Evolutionary conservation across 2,888 invertebrate genomes (phyloP).

Genomic region (Parthenolecanium corni): DNA sequence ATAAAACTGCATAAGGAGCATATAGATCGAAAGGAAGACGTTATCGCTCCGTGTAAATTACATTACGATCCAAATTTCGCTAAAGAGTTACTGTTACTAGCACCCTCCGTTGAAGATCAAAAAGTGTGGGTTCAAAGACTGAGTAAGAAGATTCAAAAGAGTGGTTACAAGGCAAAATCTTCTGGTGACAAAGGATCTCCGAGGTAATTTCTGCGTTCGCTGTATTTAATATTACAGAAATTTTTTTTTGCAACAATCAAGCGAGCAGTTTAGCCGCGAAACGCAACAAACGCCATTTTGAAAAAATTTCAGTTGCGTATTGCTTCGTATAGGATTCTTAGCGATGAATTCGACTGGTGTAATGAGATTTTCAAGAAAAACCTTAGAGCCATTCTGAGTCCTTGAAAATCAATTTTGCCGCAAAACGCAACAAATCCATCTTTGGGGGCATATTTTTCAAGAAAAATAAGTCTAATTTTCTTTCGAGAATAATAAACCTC

Average conservation of each 20-base stretch:
- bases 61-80: slow-evolving; percentile 89
- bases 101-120: slow-evolving; percentile 74
- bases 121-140: slow-evolving; percentile 85
- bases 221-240: not conserved
- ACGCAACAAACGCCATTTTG: too few species aligned
- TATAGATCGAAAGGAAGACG: slow-evolving; percentile 65
- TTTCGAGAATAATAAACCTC: too few species aligned
- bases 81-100: slow-evolving; percentile 84
- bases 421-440: too few species aligned
- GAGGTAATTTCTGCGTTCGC: slow-evolving; percentile 46
- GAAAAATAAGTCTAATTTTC: too few species aligned
- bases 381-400: not conserved
- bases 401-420: not conserved
- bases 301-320: not conserved
- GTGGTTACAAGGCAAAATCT: slow-evolving; percentile 78
- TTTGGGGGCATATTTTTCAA: too few species aligned
- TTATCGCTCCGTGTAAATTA: slow-evolving; percentile 88
- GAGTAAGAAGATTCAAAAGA: slow-evolving; percentile 82
- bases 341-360: not conserved
- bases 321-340: not conserved
- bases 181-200: slow-evolving; percentile 57
- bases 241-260: not conserved
- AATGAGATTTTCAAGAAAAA: not conserved
- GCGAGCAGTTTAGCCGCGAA: not conserved
- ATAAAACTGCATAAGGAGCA: slow-evolving; percentile 97